Conservation (phyloP, 2,797 vertebrate species). For the Cottoperca gobio region DNA sequence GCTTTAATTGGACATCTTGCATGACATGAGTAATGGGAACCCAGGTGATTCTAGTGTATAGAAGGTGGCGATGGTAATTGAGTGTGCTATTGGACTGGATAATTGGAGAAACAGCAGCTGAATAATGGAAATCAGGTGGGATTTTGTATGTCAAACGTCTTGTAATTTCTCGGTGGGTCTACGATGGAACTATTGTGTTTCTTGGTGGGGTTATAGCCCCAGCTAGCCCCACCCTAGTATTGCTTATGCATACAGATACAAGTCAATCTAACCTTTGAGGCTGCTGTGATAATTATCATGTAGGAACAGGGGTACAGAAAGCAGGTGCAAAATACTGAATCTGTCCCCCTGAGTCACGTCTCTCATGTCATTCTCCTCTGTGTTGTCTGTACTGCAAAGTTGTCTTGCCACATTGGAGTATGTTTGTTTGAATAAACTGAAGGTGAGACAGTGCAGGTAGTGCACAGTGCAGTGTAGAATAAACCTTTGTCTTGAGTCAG, state of each 20-base stretch:
- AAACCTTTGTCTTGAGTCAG: no score
- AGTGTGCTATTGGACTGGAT: not conserved
- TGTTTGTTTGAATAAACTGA: no score
- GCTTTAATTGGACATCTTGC: not conserved
- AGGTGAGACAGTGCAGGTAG: no score
- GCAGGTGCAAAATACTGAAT: conserved; percentile 5
- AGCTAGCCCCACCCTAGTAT: not conserved
- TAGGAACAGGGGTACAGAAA: not conserved
- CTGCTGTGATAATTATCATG: not conserved
- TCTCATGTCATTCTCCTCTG: no score
- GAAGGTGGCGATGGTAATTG: not conserved
- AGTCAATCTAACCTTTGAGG: not conserved
- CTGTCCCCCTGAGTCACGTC: not conserved
- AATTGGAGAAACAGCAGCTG: not conserved
- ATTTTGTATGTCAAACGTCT: not conserved
- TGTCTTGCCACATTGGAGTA: no score
- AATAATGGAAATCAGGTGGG: not conserved
- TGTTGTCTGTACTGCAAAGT: no score
- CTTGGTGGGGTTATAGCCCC: not conserved
- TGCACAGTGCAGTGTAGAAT: no score
- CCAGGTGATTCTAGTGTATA: not conserved
- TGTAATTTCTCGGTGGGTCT: not conserved
- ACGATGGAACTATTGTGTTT: not conserved
- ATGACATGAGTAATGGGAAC: not conserved
- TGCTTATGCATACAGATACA: conserved; percentile 8